Evolutionary conservation across 2,888 invertebrate genomes (phyloP).

Genomic region (Endomychus coccineus): DNA sequence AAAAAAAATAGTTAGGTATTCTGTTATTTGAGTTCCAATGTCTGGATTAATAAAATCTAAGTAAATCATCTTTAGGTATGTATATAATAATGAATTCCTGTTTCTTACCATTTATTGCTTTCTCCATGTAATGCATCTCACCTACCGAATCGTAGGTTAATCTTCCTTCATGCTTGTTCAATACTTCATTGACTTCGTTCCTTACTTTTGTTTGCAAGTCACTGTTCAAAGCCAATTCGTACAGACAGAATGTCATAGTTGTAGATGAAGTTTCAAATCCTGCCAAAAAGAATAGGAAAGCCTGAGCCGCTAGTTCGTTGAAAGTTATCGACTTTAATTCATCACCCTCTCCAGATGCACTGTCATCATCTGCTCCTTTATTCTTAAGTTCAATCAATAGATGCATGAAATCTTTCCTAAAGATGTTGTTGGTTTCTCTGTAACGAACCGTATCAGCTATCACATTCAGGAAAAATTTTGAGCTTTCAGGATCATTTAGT

Average conservation of each 20-base stretch:
- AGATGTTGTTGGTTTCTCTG: slow-evolving; percentile 34
- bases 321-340: slow-evolving; percentile 17
- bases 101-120: slow-evolving; percentile 25
- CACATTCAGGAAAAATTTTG: slow-evolving; percentile 22
- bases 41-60: no score
- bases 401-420: slow-evolving; percentile 47
- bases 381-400: slow-evolving; percentile 43
- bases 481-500: background rate
- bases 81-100: no score
- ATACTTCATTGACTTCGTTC: slow-evolving; percentile 21
- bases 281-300: slow-evolving; percentile 25
- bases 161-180: slow-evolving; percentile 22
- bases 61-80: no score
- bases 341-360: slow-evolving; percentile 17
- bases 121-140: slow-evolving; percentile 28
- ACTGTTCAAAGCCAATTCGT: slow-evolving; percentile 24
- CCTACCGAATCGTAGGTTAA: slow-evolving; percentile 24
- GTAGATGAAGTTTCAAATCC: slow-evolving; percentile 30
- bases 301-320: slow-evolving; percentile 24
- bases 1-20: no score
- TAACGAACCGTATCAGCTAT: slow-evolving; percentile 39
- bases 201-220: slow-evolving; percentile 26
- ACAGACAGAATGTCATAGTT: slow-evolving; percentile 25
- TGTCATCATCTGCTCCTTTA: slow-evolving; percentile 22
- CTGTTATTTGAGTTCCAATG: no score